Evolutionary conservation across 2,113 vertebrate genomes (phyloP), one percentile per base, ranked within the genome.

Genomic region (Nycticorax nycticorax): DNA sequence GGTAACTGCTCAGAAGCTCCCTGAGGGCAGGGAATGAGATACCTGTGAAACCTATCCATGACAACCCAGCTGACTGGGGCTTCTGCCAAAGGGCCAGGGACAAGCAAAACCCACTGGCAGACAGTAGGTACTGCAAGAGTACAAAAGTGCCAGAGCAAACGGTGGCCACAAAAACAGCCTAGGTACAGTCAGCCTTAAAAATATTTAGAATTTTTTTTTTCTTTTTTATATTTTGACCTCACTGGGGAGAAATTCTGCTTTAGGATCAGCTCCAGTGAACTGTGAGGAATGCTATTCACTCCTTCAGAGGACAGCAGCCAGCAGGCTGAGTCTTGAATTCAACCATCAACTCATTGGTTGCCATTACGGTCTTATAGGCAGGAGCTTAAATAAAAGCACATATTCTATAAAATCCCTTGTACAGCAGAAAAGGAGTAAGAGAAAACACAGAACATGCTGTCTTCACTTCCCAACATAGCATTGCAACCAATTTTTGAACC

Each of bases 51-150:
- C 18, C 33, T 30, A 24, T 23, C 24, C 41, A 24, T 9, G 33
- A 53, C 1, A 2, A 12, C 30, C 39, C 20, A 23, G 21, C 18
- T 1, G 1, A 35, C n/a, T 12, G 35, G 9, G 24, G 8, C 28
- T 57, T 63, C 67, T 74, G 35, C 35, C 3, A 1, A 77, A 41
- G 37, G 41, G 66, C 15, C 22, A 43, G 43, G 45, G 22, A 68
- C 20, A 59, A 57, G 5, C 8, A 57, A 30, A 77, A 74, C 52
- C 55, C 63, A 8, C 33, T 30, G 19, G 37, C 10, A 68, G 33
- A 57, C 21, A 47, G 15, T 5, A 56, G 33, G 17, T 73, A 27
- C 4, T 47, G 43, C 37, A 74, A 33, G 24, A 74, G 12, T 17
- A 30, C 63, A 83, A 33, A 73, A 68, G 57, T 26, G 22, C 14